Evolutionary conservation across 2,113 vertebrate species (phyloP).

Genomic region (Ctenodactylus gundi): DNA sequence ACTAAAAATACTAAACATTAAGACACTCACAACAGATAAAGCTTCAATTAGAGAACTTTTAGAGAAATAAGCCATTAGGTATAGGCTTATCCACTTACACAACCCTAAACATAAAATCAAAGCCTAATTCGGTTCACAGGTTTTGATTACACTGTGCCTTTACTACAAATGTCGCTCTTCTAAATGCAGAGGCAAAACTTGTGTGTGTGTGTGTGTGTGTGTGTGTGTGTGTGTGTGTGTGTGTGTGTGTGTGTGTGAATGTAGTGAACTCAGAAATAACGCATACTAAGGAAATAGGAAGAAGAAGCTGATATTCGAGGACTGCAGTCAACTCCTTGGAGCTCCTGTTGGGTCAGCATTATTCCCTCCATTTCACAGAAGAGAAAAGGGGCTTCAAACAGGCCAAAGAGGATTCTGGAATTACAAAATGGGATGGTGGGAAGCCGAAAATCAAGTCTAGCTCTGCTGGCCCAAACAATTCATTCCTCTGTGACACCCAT

Average conservation of each 20-base stretch:
- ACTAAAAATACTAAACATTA: constrained; percentile 20
- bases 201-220: background rate
- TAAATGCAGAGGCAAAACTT: background rate
- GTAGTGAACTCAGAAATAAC: constrained; percentile 18
- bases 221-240: background rate
- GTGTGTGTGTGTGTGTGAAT: background rate
- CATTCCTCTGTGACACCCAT: background rate
- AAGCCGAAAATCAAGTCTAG: background rate
- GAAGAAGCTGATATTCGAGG: constrained; percentile 19
- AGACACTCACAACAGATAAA: background rate
- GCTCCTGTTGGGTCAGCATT: background rate
- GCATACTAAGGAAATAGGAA: background rate
- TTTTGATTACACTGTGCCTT: background rate
- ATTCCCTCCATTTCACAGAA: background rate
- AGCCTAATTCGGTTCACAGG: background rate
- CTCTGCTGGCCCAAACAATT: background rate
- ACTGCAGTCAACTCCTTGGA: background rate
- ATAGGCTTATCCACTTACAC: background rate
- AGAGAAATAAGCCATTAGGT: background rate
- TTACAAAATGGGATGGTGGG: background rate
- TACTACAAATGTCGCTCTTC: background rate
- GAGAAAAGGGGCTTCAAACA: background rate
- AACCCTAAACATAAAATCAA: background rate
- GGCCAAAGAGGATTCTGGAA: background rate
- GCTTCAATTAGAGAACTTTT: background rate